Base-by-base conservation (phyloP, 2,113 vertebrate genomes). In the Gallinago paraguaiae region DNA sequence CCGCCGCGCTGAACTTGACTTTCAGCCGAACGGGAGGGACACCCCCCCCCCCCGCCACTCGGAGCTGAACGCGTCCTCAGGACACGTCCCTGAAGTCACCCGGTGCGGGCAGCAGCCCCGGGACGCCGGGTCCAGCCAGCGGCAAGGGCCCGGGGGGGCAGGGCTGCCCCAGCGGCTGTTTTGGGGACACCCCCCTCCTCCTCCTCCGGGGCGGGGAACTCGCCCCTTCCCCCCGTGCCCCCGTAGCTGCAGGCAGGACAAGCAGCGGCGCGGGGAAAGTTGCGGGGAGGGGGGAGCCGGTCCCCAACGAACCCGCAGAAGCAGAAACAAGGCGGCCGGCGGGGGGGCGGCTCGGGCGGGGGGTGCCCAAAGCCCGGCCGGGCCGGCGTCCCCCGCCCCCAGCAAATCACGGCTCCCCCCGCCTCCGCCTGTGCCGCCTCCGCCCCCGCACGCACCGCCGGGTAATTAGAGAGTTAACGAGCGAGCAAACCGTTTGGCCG, bases 201-300 rank as follows among this genome's bases (percentile, higher is more conserved):
- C 41, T 74, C 24, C 12, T 6, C 10, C 18, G 3, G 35, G n/a
- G 11, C 4, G 28, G 70, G 54, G 79, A 85, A 96, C 96, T 94
- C 95, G 70, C 95, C 91, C 69, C 91, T 50, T 7, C 64, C 9
- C 24, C 88, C 75, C 82, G 91, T 65, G 70, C 79, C 70, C 27
- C 51, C 25, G 16, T 74, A 89, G 94, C 96, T 95, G 90, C 96
- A 78, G 92, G 45, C 82, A 92, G 87, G 90, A 95, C 94, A 93
- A 53, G 56, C 85, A 90, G 39, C 71, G 81, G 91, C 59, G 88
- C 86, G 57, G 84, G 93, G 81, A 74, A 27, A 76, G 88, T 68
- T 82, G 90, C 48, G 92, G 86, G 65, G 4, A 71, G 67, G 35
- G 50, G 64, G 65, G 90, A 93, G 81, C 56, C 11, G 33, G 60